A percentile compares a stretch with the other conserved stretches of the same genome.
Conservation (phyloP, 2,797 vertebrate genomes). For the Eutrigla gurnardus region DNA sequence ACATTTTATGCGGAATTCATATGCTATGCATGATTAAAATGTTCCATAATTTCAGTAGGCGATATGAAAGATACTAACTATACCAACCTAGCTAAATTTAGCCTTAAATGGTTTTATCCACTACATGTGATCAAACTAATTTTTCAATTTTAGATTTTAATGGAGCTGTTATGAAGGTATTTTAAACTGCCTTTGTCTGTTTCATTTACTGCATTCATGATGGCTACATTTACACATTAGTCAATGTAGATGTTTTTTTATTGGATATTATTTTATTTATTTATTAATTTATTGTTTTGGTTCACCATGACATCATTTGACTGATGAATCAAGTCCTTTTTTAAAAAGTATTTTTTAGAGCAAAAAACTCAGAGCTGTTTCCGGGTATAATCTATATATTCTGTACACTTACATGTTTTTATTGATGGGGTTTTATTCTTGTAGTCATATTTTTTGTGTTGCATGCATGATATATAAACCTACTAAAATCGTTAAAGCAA, state of each 20-base stretch:
- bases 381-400: not conserved
- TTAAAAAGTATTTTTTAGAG: not conserved
- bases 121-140: not conserved
- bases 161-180: not conserved
- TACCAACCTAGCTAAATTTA: not conserved
- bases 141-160: not conserved
- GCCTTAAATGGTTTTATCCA: not conserved
- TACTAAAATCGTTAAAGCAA: not conserved
- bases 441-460: not conserved
- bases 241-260: not conserved
- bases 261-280: not conserved
- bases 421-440: not conserved
- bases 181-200: not conserved
- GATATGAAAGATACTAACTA: not conserved
- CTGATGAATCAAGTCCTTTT: not conserved
- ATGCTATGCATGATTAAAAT: not conserved
- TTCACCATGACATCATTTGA: not conserved
- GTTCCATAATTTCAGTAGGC: not conserved
- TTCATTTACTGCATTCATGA: not conserved
- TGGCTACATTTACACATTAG: not conserved
- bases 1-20: not conserved
- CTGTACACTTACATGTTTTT: not conserved
- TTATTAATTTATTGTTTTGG: not conserved
- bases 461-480: too few species aligned
- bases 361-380: not conserved